Evolutionary conservation across 2,797 vertebrate genomes (phyloP).

Genomic region (Nasua narica): DNA sequence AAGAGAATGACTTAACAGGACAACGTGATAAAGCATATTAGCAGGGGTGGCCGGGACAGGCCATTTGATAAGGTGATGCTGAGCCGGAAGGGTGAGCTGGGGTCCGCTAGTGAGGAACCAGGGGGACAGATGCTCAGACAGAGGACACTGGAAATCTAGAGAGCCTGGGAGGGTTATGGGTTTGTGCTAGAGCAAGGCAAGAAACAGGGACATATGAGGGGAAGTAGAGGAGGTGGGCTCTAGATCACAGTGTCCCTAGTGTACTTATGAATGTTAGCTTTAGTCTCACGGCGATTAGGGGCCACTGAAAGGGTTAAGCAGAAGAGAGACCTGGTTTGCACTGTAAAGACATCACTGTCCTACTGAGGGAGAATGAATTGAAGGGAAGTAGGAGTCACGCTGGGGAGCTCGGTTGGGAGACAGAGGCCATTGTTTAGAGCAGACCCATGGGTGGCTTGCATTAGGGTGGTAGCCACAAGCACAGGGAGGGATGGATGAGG

Average conservation of each 20-base stretch:
- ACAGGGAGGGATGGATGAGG: background rate
- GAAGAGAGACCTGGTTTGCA: background rate
- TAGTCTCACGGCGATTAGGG: background rate
- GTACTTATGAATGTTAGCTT: background rate
- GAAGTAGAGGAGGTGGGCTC: background rate
- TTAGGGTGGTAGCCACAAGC: background rate
- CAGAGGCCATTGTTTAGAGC: background rate
- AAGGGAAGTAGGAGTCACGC: background rate
- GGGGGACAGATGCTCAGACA: background rate
- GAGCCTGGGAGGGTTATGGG: background rate
- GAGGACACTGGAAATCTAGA: background rate
- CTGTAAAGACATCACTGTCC: background rate
- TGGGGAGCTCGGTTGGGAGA: background rate
- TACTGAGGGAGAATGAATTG: background rate
- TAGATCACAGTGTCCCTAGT: background rate
- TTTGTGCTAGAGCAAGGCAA: background rate
- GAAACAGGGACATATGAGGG: background rate
- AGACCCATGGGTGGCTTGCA: fast-evolving
- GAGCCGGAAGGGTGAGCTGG: too few species aligned
- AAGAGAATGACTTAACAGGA: background rate
- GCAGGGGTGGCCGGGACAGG: background rate
- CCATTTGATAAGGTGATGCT: background rate
- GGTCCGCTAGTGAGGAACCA: too few species aligned
- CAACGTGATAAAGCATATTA: fast-evolving
- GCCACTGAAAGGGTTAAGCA: background rate